phyloP scores from a whole-genome alignment of 2,113 vertebrate genomes.

The Rana temporaria region DNA sequence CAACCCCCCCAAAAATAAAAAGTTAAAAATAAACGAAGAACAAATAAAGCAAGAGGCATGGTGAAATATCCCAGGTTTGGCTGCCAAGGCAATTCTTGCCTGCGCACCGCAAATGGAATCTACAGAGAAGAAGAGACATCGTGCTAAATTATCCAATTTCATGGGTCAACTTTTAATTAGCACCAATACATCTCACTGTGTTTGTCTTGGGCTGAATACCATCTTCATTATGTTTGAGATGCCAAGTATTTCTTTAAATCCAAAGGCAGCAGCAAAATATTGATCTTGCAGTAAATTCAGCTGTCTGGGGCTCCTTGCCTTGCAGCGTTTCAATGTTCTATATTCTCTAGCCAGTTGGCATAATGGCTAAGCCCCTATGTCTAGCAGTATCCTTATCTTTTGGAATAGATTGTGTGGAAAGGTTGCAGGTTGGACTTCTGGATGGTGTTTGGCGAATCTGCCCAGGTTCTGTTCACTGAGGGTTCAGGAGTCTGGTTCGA shows the following conservation, averaged over 20 bases:
- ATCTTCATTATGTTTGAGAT: background rate
- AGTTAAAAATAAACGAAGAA: constrained; percentile 31
- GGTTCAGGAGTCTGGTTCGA: too few species aligned
- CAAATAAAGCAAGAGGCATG: constrained; percentile 16
- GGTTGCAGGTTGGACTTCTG: too few species aligned
- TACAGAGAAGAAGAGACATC: background rate
- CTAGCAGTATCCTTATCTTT: too few species aligned
- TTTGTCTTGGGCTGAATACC: background rate
- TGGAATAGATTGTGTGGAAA: too few species aligned
- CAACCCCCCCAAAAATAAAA: background rate
- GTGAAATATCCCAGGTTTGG: constrained; percentile 2
- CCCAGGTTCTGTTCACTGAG: too few species aligned
- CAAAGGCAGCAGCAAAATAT: background rate
- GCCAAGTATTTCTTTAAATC: background rate
- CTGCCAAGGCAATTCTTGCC: background rate
- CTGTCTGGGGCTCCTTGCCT: too few species aligned
- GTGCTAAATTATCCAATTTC: background rate
- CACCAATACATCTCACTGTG: background rate
- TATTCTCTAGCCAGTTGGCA: too few species aligned
- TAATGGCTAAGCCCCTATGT: too few species aligned
- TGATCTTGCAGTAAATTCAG: too few species aligned
- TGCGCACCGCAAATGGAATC: background rate
- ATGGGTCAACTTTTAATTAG: background rate
- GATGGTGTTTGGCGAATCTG: too few species aligned
- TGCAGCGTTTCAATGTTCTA: too few species aligned